These are phyloP conservation scores for Pediacus dermestoides DNA, from an alignment of 2,888 invertebrate genomes.

Conservation along the genomic window DNA sequence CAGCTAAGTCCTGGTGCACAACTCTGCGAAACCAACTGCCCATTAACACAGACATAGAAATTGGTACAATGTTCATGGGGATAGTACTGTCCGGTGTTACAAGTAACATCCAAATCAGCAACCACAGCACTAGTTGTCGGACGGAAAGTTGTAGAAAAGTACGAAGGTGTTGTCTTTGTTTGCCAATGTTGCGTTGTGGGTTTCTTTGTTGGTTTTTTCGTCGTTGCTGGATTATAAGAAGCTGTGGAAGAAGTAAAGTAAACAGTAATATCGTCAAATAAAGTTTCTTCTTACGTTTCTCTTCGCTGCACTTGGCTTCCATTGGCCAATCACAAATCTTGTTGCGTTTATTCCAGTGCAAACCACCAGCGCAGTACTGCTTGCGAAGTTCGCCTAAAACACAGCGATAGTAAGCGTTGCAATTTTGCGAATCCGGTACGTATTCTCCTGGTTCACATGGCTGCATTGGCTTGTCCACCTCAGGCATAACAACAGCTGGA, in stretches of 20 bases:
- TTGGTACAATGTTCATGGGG: conserved; percentile 68
- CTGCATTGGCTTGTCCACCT: conserved; percentile 35
- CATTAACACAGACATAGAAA: conserved; percentile 77
- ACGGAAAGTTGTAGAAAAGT: conserved; percentile 37
- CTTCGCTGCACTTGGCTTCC: conserved; percentile 62
- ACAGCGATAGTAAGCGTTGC: conserved; percentile 74
- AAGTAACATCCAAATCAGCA: conserved; percentile 44
- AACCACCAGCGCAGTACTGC: conserved; percentile 73
- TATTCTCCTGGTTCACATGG: conserved; percentile 52
- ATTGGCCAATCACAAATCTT: conserved; percentile 79
- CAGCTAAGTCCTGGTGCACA: conserved; percentile 78
- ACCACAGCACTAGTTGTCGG: conserved; percentile 41
- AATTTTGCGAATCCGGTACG: conserved; percentile 63
- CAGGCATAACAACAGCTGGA: conserved; percentile 51
- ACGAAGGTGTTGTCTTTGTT: conserved; percentile 20
- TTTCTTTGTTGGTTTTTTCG: conserved; percentile 39
- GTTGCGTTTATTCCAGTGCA: conserved; percentile 71
- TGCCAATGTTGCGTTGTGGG: conserved; percentile 18
- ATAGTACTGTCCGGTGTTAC: conserved; percentile 72
- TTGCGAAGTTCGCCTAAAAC: conserved; percentile 67
- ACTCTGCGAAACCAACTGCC: conserved; percentile 62
- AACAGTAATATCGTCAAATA: neutral
- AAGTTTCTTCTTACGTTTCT: conserved; percentile 43
- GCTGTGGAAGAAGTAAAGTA: conserved; percentile 22
- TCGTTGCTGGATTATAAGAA: conserved; percentile 27